Base-by-base conservation (phyloP, 2,888 invertebrate species). In the Lasioglossum pauxillum region DNA sequence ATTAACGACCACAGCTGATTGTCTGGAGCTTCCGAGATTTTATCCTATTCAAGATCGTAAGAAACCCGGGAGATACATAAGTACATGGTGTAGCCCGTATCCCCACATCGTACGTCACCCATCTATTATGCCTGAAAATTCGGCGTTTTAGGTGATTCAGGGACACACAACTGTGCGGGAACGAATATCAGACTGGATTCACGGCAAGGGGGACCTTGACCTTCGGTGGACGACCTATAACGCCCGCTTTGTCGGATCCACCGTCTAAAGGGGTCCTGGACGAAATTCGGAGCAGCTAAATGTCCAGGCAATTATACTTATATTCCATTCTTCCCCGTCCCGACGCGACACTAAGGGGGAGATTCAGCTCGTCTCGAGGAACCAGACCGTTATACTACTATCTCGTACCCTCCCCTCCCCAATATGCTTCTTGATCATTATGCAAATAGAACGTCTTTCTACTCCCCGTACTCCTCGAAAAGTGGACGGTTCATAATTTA, bases 201-300 rank as follows among this genome's bases (percentile, higher is more conserved):
- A 75, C 80, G 60, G n/a, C 38, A 80, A 84, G 90, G 86, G 90
- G 93, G 94, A 89, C 95, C 95, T 95, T 94, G 94, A 95, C 95
- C 95, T 94, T 93, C 91, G 93, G 87, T 91, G 90, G 91, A 92
- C 93, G 94, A 94, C 93, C 94, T 93, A 95, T 92, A 95, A 93
- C 92, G 91, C 90, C 91, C 92, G 92, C 91, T 87, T 89, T 86
- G 86, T 85, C 87, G 77, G 83, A 80, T 75, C 69, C 57, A 41
- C 41, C 83, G 83, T 86, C 85, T 78, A 82, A 31, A 86, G 78
- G 80, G 88, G 88, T 89, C 85, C 81, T 79, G 81, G 60, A 74
- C 72, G 77, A 91, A 91, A 91, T 90, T 91, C 90, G 83, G 89
- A 91, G 91, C 91, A 88, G 85, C 90, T 90, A 87, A 88, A 92